Percentiles rank a stretch among this genome's conserved stretches.
Evolutionary conservation across 37 sponge, comb jelly and placozoan genomes (phyloP).

Genomic region (Eunapius fragilis): DNA sequence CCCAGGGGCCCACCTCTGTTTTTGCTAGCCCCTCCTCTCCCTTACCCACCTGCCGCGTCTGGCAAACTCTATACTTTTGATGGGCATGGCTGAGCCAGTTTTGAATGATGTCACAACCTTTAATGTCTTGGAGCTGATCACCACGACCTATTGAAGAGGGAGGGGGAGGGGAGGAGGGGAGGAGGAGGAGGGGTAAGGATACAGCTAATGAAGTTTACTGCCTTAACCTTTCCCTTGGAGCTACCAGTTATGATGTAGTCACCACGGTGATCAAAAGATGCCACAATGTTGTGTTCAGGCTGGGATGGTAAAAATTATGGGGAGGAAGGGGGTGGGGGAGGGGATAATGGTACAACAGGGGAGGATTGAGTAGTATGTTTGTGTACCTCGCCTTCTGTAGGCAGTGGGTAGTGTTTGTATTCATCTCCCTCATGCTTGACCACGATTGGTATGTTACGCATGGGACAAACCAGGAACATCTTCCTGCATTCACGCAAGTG

Average conservation of each 20-base stretch:
- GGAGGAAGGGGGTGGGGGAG: constrained; percentile 1
- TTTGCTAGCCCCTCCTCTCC: background rate
- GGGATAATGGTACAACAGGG: background rate
- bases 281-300: constrained; percentile 89
- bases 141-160: background rate
- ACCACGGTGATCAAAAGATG: constrained; percentile 89
- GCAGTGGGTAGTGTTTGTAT: constrained; percentile 65
- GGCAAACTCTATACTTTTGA: constrained; percentile 92
- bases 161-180: background rate
- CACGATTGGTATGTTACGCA: constrained; percentile 86
- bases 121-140: background rate
- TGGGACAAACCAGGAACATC: constrained; percentile 93
- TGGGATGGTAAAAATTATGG: background rate
- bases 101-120: constrained; percentile 40
- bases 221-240: constrained; percentile 85
- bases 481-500: background rate
- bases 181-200: background rate
- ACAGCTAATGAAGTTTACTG: constrained; percentile 6
- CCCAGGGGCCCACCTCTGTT: background rate
- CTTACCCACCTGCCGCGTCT: constrained; percentile 74
- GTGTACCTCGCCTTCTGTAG: constrained; percentile 87
- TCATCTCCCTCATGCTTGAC: constrained; percentile 49
- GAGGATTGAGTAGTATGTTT: background rate
- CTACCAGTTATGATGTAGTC: constrained; percentile 83
- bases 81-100: constrained; percentile 43